A percentile compares a stretch with the other conserved stretches of the same genome.
phyloP scores from a whole-genome alignment of 2,888 invertebrate genomes.

The Macrophya annulata region DNA sequence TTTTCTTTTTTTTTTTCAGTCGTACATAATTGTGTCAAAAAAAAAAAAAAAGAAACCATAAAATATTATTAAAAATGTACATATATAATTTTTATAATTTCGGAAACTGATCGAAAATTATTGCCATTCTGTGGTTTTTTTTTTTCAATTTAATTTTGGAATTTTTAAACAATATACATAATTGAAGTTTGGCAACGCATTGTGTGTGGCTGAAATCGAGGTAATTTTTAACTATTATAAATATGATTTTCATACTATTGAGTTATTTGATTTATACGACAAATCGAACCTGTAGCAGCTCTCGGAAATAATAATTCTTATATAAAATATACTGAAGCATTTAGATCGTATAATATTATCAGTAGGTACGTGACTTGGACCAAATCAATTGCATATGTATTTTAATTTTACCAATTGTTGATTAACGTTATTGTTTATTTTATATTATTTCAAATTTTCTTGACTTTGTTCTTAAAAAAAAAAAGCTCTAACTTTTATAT shows the following conservation, averaged over 20 bases:
- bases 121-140: not conserved
- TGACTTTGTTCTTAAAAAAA: not conserved
- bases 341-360: slow-evolving; percentile 18
- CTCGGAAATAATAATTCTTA: not conserved
- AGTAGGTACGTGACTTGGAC: slow-evolving; percentile 14
- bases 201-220: not conserved
- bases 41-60: not conserved
- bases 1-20: not conserved
- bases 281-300: not conserved
- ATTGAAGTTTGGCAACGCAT: not conserved
- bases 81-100: not conserved
- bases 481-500: not conserved
- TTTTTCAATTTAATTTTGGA: not conserved
- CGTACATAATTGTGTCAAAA: not conserved
- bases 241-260: not conserved
- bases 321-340: not conserved
- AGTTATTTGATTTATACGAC: not conserved
- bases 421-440: not conserved
- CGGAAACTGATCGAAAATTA: not conserved
- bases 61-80: not conserved
- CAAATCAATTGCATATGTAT: slow-evolving; percentile 1
- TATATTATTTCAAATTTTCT: not conserved
- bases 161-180: not conserved
- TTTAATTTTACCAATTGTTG: not conserved
- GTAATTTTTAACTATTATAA: not conserved